These are phyloP conservation scores for Cryptocephalus moraei DNA, from an alignment of 2,888 invertebrate species.

Conservation along the genomic window DNA sequence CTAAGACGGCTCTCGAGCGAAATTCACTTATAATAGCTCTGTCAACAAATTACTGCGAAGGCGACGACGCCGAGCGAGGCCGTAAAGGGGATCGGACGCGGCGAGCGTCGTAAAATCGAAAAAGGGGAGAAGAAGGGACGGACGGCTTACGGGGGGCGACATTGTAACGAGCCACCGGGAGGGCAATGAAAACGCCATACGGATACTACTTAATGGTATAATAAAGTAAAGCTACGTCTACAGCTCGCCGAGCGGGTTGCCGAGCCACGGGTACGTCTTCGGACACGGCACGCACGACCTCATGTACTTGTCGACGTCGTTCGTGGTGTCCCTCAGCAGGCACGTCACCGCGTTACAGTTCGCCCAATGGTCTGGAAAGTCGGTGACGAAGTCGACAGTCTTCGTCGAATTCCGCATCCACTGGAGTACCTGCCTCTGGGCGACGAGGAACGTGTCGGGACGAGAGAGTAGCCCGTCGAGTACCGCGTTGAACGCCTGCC, in stretches of 20 bases:
- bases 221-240: too few relatives aligned
- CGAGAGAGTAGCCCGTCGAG: slow-evolving; percentile 27
- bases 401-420: slow-evolving; percentile 37
- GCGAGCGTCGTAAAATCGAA: too few relatives aligned
- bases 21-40: slow-evolving; percentile 20
- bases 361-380: not conserved
- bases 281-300: not conserved
- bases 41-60: slow-evolving; percentile 19
- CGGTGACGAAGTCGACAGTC: slow-evolving; percentile 20
- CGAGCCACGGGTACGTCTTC: not conserved
- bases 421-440: slow-evolving; percentile 33
- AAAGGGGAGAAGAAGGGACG: too few relatives aligned
- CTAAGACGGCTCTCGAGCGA: slow-evolving; percentile 9
- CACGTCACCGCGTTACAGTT: not conserved
- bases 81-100: too few relatives aligned
- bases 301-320: not conserved
- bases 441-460: slow-evolving; percentile 37
- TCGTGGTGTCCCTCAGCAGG: not conserved
- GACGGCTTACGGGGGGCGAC: too few relatives aligned
- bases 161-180: too few relatives aligned
- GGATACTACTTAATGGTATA: too few relatives aligned
- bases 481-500: slow-evolving; percentile 27
- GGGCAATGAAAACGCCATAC: too few relatives aligned
- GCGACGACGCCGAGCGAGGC: too few relatives aligned
- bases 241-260: not conserved